Base-by-base conservation (phyloP, 2,797 vertebrate species). In the Anguilla obscura region DNA sequence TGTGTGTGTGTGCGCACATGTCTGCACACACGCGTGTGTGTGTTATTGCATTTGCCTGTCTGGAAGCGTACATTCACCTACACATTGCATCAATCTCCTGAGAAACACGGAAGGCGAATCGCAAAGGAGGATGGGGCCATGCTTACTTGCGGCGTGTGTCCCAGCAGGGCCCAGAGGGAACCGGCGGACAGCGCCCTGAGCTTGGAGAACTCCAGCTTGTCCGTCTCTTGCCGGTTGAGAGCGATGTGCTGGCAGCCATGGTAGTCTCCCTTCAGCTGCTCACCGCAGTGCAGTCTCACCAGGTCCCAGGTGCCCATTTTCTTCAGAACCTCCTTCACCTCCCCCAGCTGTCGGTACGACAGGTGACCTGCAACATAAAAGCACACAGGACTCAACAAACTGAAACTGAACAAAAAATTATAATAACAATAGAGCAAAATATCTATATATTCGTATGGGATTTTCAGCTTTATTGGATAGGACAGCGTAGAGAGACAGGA, bases 291-390 rank as follows among this genome's bases (percentile, higher is more conserved):
- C 89, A 96, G 90, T 84, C 86, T 90, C 87, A 97, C 84, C 85
- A 94, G 84, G 87, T 97, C 96, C 96, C 96, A 96, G 0, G 96
- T 96, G 69, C 95, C 95, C 90, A 95, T 91, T 54, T 85, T 90
- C 85, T 88, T 89, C 87, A 97, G 92, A 84, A 94, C 90, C 56
- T 91, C 92, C 82, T 92, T 93, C 86, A 92, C 93, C 0, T 91
- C 93, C 54, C 92, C 93, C 92, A 96, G 93, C 93, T 96, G 96
- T 50, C 91, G 89, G 92, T 95, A 96, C 0, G 96, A 97, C 93
- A 96, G 92, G 90, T 94, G 95, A 91, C 96, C 96, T 96, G 90
- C 80, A 89, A 87, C 10, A 84, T 76, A 52, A 45, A 45, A 52
- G 27, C 12, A 52, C 21, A 87, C 60, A 56, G 18, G 8, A 85